These are phyloP conservation scores for Aphelinus certus DNA, from an alignment of 1,140 invertebrate genomes.

Conservation along the genomic window DNA sequence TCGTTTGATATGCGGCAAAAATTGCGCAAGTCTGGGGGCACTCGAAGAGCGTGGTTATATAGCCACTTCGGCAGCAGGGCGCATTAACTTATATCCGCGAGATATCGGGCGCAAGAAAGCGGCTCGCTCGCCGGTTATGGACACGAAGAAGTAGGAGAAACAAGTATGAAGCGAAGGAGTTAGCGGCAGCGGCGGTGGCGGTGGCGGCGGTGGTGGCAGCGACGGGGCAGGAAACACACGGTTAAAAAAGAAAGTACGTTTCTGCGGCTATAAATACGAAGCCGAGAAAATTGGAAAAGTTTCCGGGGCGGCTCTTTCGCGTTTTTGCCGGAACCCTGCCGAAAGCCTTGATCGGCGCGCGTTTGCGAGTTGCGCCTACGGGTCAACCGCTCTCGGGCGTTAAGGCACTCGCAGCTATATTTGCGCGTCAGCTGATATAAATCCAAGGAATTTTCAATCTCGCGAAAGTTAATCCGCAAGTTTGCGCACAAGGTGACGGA, in stretches of 20 bases:
- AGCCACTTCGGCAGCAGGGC: neutral
- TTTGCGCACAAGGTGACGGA: no score
- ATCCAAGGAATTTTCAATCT: no score
- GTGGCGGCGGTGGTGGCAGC: neutral
- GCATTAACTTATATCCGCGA: slow-evolving; percentile 5
- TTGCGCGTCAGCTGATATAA: no score
- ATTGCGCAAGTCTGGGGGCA: neutral
- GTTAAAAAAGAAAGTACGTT: slow-evolving; percentile 34
- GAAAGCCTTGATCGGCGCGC: neutral
- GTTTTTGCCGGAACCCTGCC: neutral
- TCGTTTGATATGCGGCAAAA: neutral
- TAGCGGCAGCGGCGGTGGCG: neutral
- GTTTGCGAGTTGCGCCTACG: neutral
- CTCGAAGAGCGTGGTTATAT: no score
- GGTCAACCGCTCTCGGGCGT: no score
- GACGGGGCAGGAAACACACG: slow-evolving; percentile 6
- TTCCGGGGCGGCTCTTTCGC: slow-evolving; percentile 39
- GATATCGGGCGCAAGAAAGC: neutral
- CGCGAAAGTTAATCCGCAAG: no score
- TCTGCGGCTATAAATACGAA: slow-evolving; percentile 54
- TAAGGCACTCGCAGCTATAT: no score
- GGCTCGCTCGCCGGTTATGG: neutral
- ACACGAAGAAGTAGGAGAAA: slow-evolving; percentile 12
- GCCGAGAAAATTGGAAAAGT: slow-evolving; percentile 60
- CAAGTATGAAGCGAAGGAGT: slow-evolving; percentile 9